phyloP scores from a whole-genome alignment of 2,797 vertebrate genomes.

The Microhierax caerulescens region DNA sequence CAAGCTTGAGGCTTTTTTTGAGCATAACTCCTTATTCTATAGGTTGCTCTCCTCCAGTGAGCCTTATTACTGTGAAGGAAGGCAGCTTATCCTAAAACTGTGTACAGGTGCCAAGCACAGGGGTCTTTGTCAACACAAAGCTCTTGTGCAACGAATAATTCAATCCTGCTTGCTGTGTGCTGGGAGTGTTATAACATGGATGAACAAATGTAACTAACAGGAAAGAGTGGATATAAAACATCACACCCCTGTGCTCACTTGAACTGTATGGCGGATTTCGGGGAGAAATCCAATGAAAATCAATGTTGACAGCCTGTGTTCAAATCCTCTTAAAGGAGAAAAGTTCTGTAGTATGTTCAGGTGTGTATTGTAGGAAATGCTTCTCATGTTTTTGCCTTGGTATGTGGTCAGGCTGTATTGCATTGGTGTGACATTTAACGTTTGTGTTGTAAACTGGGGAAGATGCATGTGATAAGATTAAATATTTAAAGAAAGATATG shows the following conservation, averaged over 20 bases:
- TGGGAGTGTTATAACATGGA: not conserved
- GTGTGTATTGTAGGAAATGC: not conserved
- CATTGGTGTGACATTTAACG: not conserved
- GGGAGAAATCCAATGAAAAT: constrained; percentile 2
- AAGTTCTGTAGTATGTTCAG: not conserved
- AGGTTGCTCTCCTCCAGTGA: not conserved
- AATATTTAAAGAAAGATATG: not conserved
- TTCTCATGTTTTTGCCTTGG: not conserved
- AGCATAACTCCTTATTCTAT: not conserved
- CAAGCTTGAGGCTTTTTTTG: not conserved
- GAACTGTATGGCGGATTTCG: not conserved
- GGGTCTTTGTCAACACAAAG: not conserved
- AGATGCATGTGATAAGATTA: not conserved
- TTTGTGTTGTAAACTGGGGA: not conserved
- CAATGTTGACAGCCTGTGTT: not conserved
- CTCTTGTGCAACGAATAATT: not conserved
- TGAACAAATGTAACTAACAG: not conserved
- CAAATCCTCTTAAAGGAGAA: not conserved
- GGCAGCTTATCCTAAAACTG: not conserved
- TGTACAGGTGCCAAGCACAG: not conserved
- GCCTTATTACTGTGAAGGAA: not conserved
- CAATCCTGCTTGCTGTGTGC: not conserved
- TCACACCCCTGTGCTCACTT: not conserved
- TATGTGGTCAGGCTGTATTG: not conserved
- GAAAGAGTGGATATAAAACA: not conserved